Conservation (phyloP, 1,140 invertebrate species). For the Lamellibrachia luymesi region DNA sequence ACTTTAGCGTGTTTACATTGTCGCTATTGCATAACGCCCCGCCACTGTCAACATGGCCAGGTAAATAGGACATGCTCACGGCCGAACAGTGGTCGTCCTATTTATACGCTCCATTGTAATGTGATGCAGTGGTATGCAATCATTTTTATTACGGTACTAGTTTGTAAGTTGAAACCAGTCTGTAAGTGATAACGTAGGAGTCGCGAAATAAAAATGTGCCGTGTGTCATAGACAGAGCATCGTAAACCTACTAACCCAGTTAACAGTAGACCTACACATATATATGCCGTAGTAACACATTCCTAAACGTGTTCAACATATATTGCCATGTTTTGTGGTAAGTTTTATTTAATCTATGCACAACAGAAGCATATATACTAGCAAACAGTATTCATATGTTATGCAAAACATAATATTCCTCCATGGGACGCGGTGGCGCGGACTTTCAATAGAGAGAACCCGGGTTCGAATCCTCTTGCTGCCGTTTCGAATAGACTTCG, state of each 20-base stretch:
- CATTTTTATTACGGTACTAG: background rate
- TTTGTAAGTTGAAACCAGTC: background rate
- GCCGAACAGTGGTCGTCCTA: background rate
- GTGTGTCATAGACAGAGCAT: background rate
- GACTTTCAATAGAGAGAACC: too few relatives aligned
- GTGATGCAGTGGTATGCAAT: background rate
- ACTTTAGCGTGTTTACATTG: background rate
- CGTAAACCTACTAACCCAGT: background rate
- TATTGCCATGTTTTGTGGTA: too few relatives aligned
- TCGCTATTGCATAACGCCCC: background rate
- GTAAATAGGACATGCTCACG: background rate
- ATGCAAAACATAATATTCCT: too few relatives aligned
- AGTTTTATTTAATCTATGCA: too few relatives aligned
- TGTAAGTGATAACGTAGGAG: background rate
- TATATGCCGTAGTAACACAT: background rate
- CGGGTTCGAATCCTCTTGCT: too few relatives aligned
- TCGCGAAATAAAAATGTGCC: background rate
- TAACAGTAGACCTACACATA: background rate
- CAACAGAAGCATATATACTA: too few relatives aligned
- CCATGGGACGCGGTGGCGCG: too few relatives aligned
- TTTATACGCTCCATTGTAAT: background rate
- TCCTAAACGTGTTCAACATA: too few relatives aligned
- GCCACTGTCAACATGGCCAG: background rate
- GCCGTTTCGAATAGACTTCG: too few relatives aligned
- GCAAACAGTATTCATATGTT: too few relatives aligned